phyloP scores from a whole-genome alignment of 1,140 invertebrate species.

The Bombus consobrinus region DNA sequence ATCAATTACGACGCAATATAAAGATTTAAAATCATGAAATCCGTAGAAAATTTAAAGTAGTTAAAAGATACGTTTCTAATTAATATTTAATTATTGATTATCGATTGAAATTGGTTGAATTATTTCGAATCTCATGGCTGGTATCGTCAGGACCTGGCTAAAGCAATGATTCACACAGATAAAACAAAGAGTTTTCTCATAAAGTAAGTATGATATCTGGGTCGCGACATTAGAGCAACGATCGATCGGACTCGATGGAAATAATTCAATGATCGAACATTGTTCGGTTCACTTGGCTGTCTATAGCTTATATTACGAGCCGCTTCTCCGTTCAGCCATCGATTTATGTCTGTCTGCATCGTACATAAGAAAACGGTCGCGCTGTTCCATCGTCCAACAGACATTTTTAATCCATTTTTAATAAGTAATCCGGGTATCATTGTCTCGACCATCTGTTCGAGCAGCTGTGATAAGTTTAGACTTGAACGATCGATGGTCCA shows the following conservation, averaged over 20 bases:
- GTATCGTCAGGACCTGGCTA: not conserved
- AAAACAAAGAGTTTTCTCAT: conserved; percentile 29
- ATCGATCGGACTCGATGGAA: conserved; percentile 37
- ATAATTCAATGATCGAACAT: conserved; percentile 48
- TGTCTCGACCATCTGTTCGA: conserved; percentile 24
- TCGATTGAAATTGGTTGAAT: not conserved
- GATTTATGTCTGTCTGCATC: conserved; percentile 37
- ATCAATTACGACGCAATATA: not conserved
- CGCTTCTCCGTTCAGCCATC: conserved; percentile 21
- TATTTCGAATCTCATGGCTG: not conserved
- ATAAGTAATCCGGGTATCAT: conserved; percentile 55
- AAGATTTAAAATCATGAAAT: not conserved
- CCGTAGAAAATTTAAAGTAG: not conserved
- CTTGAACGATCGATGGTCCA: conserved; percentile 37
- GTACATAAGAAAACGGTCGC: conserved; percentile 23
- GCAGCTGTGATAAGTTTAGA: conserved; percentile 41
- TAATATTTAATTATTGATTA: not conserved
- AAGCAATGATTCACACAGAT: not conserved
- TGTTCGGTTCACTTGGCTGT: conserved; percentile 15
- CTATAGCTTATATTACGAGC: conserved; percentile 5
- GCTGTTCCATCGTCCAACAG: conserved; percentile 7
- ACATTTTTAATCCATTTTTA: conserved; percentile 51
- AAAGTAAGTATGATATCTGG: conserved; percentile 33
- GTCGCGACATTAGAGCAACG: conserved; percentile 29
- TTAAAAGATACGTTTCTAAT: not conserved